Evolutionary conservation across 2,888 invertebrate species (phyloP).

Genomic region (Yponomeuta malinellus): DNA sequence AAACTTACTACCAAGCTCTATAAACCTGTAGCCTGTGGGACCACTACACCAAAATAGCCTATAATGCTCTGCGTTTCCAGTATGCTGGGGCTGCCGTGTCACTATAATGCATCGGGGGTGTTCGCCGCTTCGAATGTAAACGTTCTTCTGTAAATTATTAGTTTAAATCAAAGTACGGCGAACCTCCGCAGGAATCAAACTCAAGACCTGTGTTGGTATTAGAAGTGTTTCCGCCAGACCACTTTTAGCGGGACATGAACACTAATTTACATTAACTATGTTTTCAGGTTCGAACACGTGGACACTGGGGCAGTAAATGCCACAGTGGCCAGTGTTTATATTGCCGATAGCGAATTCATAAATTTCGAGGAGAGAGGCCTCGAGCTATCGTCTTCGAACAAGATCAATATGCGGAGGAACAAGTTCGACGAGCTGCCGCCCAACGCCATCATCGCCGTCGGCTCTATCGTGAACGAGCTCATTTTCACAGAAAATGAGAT

Average conservation of each 20-base stretch:
- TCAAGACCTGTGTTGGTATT: too few relatives aligned
- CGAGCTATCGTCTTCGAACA: conserved; percentile 79
- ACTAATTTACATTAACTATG: conserved; percentile 13
- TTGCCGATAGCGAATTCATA: conserved; percentile 77
- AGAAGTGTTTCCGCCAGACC: too few relatives aligned
- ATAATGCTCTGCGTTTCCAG: too few relatives aligned
- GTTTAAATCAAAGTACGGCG: too few relatives aligned
- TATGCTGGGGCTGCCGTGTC: too few relatives aligned
- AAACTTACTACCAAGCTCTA: neutral
- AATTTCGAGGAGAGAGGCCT: conserved; percentile 73
- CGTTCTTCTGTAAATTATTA: too few relatives aligned
- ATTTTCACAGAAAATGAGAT: conserved; percentile 66
- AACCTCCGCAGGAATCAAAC: too few relatives aligned
- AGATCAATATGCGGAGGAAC: conserved; percentile 78
- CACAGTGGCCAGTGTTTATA: conserved; percentile 76
- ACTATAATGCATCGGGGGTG: too few relatives aligned
- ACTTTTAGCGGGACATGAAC: too few relatives aligned
- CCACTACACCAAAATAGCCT: too few relatives aligned
- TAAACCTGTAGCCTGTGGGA: too few relatives aligned
- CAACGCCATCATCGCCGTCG: conserved; percentile 70
- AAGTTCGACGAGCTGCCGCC: conserved; percentile 76
- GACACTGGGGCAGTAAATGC: conserved; percentile 79
- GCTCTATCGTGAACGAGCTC: conserved; percentile 74
- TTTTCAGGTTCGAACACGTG: conserved; percentile 78
- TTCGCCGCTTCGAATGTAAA: too few relatives aligned